phyloP scores from a whole-genome alignment of 2,888 invertebrate species.

The Netelia melanura region DNA sequence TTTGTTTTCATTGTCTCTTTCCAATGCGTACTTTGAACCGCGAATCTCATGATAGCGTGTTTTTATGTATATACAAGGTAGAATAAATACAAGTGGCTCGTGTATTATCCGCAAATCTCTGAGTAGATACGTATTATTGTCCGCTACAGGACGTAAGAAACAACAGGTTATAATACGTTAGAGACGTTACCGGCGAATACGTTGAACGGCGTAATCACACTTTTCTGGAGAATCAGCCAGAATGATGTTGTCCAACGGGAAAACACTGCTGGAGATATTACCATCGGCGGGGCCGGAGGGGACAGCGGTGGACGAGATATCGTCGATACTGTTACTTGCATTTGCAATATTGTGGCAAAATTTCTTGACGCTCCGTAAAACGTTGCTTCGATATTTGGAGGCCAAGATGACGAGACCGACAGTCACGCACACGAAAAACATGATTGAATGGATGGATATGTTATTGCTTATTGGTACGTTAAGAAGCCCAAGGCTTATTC shows the following conservation, averaged over 20 bases:
- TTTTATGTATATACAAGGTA: not conserved
- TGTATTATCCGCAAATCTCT: too few relatives aligned
- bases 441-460: conserved; percentile 46
- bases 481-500: too few relatives aligned
- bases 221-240: conserved; percentile 82
- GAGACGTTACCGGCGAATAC: conserved; percentile 80
- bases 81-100: not conserved
- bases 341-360: conserved; percentile 77
- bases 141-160: not conserved
- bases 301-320: conserved; percentile 30
- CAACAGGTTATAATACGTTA: conserved; percentile 17
- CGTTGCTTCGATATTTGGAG: conserved; percentile 82
- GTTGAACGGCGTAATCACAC: conserved; percentile 83
- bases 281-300: conserved; percentile 27
- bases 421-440: conserved; percentile 82
- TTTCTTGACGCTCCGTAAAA: conserved; percentile 79
- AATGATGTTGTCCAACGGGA: conserved; percentile 79
- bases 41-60: too few relatives aligned
- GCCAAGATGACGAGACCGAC: conserved; percentile 82
- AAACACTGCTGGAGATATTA: conserved; percentile 58
- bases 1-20: too few relatives aligned
- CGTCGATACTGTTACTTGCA: conserved; percentile 53
- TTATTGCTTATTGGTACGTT: too few relatives aligned
- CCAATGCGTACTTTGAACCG: too few relatives aligned
- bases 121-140: too few relatives aligned